Evolutionary conservation across 2,113 vertebrate genomes (phyloP).

Genomic region (Lampris incognitus): DNA sequence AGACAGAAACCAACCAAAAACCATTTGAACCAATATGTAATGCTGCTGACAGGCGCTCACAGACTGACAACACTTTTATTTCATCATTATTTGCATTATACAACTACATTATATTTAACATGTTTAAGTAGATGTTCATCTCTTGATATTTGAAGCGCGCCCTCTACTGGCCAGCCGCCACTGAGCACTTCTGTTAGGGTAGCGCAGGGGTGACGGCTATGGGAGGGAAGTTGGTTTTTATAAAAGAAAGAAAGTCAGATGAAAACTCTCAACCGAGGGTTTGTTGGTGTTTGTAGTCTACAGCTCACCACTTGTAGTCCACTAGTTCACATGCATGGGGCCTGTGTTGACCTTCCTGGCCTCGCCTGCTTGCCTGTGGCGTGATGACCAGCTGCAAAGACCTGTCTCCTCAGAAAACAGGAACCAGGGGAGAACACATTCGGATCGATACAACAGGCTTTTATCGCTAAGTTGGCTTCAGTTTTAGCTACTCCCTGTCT

Average conservation of each 20-base stretch:
- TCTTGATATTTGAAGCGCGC: no score
- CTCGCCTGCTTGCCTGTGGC: constrained; percentile 25
- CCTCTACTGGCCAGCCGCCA: constrained; percentile 4
- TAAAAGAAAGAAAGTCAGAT: neutral
- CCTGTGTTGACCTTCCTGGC: constrained; percentile 37
- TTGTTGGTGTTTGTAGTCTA: constrained; percentile 13
- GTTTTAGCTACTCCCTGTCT: no score
- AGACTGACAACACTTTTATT: no score
- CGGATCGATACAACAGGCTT: neutral
- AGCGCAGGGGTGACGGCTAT: neutral
- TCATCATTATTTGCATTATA: no score
- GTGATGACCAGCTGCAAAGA: constrained; percentile 11
- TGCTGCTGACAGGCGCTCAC: no score
- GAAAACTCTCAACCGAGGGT: constrained; percentile 24
- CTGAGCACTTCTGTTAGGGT: constrained; percentile 2
- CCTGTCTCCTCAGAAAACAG: neutral
- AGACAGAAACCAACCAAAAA: no score
- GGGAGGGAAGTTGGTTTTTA: neutral
- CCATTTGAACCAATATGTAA: no score
- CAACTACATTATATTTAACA: no score
- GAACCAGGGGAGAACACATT: neutral
- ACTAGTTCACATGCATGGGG: constrained; percentile 23
- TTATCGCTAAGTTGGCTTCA: neutral
- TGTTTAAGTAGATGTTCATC: no score
- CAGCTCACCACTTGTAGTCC: constrained; percentile 39